Conservation (phyloP, 2,888 invertebrate species). For the Dexiosoma caninum region DNA sequence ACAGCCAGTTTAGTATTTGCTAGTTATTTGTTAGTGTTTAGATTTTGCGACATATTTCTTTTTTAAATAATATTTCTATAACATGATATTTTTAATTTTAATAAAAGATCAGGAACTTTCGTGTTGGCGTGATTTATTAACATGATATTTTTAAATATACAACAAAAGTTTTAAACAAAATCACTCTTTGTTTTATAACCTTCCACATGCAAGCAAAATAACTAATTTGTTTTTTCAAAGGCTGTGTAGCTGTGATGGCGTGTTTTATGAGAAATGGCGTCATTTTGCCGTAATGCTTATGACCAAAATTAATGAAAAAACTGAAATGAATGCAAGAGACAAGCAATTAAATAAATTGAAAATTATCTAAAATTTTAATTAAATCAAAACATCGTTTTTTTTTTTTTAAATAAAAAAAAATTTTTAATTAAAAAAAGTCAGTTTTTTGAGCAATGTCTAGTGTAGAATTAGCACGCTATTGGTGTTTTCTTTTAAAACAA, state of each 20-base stretch:
- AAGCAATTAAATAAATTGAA: not conserved
- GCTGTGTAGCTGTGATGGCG: not conserved
- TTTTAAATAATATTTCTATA: no score
- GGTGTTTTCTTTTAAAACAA: no score
- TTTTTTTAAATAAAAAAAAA: no score
- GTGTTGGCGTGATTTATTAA: not conserved
- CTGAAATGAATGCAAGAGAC: not conserved
- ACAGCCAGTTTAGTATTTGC: no score
- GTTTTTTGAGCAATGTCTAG: no score
- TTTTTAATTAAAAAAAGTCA: no score
- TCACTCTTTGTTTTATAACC: conserved; percentile 2
- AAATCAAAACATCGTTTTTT: no score
- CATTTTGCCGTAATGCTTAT: not conserved
- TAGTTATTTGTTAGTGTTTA: no score
- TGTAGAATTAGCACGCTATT: no score
- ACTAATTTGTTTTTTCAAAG: not conserved
- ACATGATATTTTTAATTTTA: conserved; percentile 7
- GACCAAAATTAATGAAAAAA: not conserved
- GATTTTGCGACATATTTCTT: no score
- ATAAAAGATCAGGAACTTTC: not conserved
- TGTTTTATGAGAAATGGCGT: conserved; percentile 1
- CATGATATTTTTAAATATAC: not conserved
- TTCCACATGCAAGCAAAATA: conserved; percentile 25
- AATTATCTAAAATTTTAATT: no score
- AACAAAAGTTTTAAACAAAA: not conserved